These are phyloP conservation scores for Hylaeus anthracinus DNA, from an alignment of 1,140 invertebrate genomes.

Conservation along the genomic window DNA sequence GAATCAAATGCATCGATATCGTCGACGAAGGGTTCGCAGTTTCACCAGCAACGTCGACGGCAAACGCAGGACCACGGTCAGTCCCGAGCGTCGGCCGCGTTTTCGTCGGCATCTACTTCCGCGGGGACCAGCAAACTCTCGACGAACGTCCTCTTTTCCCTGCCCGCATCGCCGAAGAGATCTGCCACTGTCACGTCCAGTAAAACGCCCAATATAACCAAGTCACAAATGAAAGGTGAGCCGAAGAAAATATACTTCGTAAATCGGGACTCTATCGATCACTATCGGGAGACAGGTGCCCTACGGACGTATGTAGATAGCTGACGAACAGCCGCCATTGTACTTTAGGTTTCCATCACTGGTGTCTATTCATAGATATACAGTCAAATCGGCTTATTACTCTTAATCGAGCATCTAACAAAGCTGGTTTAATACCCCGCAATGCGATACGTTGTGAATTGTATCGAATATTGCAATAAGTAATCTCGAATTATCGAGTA, in stretches of 20 bases:
- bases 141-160: conserved; percentile 67
- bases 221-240: conserved; percentile 89
- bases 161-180: conserved; percentile 71
- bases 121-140: conserved; percentile 58
- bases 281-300: too few relatives aligned
- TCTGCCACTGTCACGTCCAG: conserved; percentile 75
- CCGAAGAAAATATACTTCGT: neutral
- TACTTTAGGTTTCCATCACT: too few relatives aligned
- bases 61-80: conserved; percentile 16
- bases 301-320: too few relatives aligned
- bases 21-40: conserved; percentile 46
- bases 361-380: too few relatives aligned
- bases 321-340: too few relatives aligned
- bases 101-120: conserved; percentile 46
- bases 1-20: conserved; percentile 51
- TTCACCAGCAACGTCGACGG: conserved; percentile 3
- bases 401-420: too few relatives aligned
- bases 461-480: too few relatives aligned
- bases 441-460: too few relatives aligned
- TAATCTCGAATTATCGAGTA: too few relatives aligned
- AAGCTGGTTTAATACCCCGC: too few relatives aligned
- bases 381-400: too few relatives aligned
- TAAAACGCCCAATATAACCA: conserved; percentile 84
- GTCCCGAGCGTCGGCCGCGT: conserved; percentile 15
- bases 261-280: too few relatives aligned